phyloP scores from a whole-genome alignment of 2,797 vertebrate genomes.

The Eulemur mongoz region DNA sequence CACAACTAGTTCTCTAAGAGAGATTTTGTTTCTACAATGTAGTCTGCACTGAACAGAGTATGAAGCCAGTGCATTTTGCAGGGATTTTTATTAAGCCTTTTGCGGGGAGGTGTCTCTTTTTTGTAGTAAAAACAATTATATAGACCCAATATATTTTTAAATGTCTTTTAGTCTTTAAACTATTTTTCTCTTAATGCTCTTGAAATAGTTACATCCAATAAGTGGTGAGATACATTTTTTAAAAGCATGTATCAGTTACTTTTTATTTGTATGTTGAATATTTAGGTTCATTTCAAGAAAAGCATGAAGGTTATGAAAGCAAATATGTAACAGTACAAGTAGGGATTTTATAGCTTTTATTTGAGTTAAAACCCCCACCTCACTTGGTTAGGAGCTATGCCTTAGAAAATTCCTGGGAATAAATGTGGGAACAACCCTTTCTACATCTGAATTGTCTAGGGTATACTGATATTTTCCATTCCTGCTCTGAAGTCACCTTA shows the following conservation, averaged over 20 bases:
- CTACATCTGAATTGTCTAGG: neutral
- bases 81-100: conserved; percentile 51
- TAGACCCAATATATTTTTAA: conserved; percentile 39
- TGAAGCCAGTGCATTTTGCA: conserved; percentile 23
- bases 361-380: neutral
- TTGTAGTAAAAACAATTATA: conserved; percentile 49
- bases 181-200: conserved; percentile 40
- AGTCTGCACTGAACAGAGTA: conserved; percentile 50
- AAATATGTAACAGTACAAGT: neutral
- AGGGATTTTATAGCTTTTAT: conserved; percentile 10
- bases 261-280: conserved; percentile 39
- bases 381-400: neutral
- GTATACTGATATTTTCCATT: conserved; percentile 6
- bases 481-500: neutral
- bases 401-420: neutral
- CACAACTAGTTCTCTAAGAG: conserved; percentile 74
- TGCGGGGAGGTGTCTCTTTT: neutral
- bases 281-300: conserved; percentile 42
- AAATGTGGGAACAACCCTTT: neutral
- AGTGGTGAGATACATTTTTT: conserved; percentile 24
- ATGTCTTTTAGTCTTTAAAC: neutral
- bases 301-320: conserved; percentile 25
- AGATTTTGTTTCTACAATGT: conserved; percentile 75
- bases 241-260: conserved; percentile 38
- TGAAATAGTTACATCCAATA: conserved; percentile 41